Percentiles rank a stretch among this genome's conserved stretches.
These are phyloP conservation scores for Toxotes jaculatrix DNA, from an alignment of 2,113 vertebrate species.

Conservation along the genomic window DNA sequence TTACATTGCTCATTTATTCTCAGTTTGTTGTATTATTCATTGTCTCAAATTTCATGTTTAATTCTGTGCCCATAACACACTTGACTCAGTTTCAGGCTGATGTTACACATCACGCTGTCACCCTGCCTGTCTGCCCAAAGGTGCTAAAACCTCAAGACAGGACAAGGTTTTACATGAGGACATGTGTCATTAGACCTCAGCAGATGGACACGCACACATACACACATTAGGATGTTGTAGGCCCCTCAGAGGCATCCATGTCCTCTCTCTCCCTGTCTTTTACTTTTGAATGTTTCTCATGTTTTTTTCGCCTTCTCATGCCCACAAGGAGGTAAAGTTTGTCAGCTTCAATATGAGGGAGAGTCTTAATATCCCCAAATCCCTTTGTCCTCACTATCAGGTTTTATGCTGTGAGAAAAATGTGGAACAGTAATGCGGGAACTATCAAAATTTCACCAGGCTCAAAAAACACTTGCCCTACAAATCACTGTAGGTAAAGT, in stretches of 20 bases:
- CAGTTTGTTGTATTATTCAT: neutral
- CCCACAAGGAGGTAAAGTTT: slow-evolving; percentile 23
- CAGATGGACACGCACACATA: slow-evolving; percentile 29
- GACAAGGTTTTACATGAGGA: slow-evolving; percentile 27
- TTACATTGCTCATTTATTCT: neutral
- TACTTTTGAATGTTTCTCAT: slow-evolving; percentile 23
- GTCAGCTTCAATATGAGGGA: neutral
- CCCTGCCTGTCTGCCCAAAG: slow-evolving; percentile 25
- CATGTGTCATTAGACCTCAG: slow-evolving; percentile 44
- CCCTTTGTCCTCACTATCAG: neutral
- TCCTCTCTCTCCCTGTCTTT: slow-evolving; percentile 40
- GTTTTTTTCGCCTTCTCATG: slow-evolving; percentile 3
- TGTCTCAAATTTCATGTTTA: neutral
- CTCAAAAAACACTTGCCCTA: neutral
- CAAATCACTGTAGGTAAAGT: slow-evolving; percentile 27
- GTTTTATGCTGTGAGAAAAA: slow-evolving; percentile 7
- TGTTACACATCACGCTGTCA: slow-evolving; percentile 25
- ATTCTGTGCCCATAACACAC: neutral
- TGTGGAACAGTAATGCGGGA: slow-evolving; percentile 12
- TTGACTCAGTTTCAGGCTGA: slow-evolving; percentile 6
- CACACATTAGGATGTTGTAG: slow-evolving; percentile 22
- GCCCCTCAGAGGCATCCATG: slow-evolving; percentile 52
- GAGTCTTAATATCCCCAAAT: slow-evolving; percentile 6
- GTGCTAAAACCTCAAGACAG: slow-evolving; percentile 37
- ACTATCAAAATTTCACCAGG: slow-evolving; percentile 13